phyloP scores from a whole-genome alignment of 2,797 vertebrate species.

The Dendrocincla tyrannina region DNA sequence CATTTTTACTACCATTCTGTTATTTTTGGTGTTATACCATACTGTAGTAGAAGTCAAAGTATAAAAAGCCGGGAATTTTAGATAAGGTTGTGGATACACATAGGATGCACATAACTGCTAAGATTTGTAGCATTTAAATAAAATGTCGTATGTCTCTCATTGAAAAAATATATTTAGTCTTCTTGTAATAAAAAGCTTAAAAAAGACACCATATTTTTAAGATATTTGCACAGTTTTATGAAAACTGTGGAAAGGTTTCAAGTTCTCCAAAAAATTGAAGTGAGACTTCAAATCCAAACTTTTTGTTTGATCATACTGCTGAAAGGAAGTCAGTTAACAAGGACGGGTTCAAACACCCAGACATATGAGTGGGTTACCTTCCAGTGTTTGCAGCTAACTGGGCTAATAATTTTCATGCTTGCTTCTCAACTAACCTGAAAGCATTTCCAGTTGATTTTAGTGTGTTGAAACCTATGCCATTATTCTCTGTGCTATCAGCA shows the following conservation, averaged over 20 bases:
- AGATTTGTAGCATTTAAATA: background rate
- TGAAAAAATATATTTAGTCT: background rate
- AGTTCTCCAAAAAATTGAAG: background rate
- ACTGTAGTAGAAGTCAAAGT: background rate
- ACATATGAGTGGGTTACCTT: background rate
- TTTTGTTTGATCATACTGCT: background rate
- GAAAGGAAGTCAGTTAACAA: background rate
- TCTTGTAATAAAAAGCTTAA: background rate
- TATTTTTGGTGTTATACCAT: background rate
- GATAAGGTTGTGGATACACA: background rate
- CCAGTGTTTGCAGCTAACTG: background rate
- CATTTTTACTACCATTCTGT: background rate
- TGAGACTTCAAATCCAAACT: background rate
- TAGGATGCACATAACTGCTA: background rate
- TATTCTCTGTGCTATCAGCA: background rate
- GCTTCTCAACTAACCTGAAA: background rate
- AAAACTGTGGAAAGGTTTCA: background rate
- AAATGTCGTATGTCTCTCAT: background rate
- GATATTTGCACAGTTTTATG: background rate
- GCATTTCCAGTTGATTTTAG: slow-evolving; percentile 8
- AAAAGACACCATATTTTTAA: background rate
- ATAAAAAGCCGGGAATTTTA: background rate
- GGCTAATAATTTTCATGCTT: background rate
- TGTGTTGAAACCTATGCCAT: slow-evolving; percentile 5
- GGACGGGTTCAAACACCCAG: background rate